phyloP scores from a whole-genome alignment of 2,113 vertebrate species.

The Mohoua ochrocephala region DNA sequence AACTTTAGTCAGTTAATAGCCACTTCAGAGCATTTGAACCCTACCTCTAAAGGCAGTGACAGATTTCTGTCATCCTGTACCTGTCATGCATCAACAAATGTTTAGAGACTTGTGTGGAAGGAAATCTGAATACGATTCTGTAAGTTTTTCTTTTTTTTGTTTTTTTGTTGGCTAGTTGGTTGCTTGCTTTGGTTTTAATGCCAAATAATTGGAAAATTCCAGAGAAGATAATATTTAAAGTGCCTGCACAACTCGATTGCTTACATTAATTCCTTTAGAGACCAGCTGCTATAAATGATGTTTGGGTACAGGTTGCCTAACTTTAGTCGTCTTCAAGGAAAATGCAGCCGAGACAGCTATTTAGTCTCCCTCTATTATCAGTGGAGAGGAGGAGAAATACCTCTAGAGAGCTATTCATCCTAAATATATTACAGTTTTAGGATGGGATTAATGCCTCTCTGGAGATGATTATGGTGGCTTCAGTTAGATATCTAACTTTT shows the following conservation, averaged over 20 bases:
- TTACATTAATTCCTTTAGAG: not conserved
- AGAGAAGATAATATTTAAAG: not conserved
- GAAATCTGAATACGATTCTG: not conserved
- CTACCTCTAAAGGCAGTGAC: not conserved
- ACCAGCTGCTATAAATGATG: not conserved
- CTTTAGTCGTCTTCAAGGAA: not conserved
- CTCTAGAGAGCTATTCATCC: constrained; percentile 5
- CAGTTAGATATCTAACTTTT: not conserved
- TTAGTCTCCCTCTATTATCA: not conserved
- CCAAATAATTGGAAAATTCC: not conserved
- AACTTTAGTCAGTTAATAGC: not conserved
- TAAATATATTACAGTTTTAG: constrained; percentile 39
- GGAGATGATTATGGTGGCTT: constrained; percentile 26
- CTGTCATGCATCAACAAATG: not conserved
- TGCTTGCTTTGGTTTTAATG: not conserved
- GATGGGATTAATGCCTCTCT: constrained; percentile 16
- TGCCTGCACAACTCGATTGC: not conserved
- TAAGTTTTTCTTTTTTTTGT: not conserved
- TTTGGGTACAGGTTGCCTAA: not conserved
- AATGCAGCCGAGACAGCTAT: not conserved
- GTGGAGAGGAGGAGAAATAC: not conserved
- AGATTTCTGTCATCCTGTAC: not conserved
- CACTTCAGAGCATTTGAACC: not conserved
- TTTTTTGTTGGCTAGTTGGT: not conserved
- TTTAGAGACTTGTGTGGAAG: not conserved